Base-by-base conservation (phyloP, 2,113 vertebrate genomes). In the Xerus inauris region DNA sequence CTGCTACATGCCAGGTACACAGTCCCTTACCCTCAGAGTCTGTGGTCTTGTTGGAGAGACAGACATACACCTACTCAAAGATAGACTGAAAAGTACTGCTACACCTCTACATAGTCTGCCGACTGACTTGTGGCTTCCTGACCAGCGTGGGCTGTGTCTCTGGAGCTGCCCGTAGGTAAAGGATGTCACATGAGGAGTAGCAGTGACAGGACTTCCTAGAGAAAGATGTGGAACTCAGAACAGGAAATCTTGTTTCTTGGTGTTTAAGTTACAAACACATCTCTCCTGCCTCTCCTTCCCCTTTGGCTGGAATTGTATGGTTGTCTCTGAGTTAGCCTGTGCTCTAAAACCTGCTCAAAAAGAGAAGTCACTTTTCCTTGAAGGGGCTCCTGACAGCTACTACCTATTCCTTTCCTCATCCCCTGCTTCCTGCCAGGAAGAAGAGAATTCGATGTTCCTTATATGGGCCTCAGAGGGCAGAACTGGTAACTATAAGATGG, bases 391-490 rank as follows among this genome's bases (percentile, higher is more conserved):
- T 62, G 40, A 49, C 13, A 14, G 73, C 80, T 32, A 49, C 57
- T 28, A 3, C 20, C 14, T 26, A 38, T 76, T 19, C 35, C 40
- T 83, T 83, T 89, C 71, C 32, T 92, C 13, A 6, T 32, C 14
- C 69, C 45, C 12, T 79, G 71, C 57, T 91, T 12, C 40, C 79
- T 95, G 40, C 51, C 35, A 19, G 10, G 6, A 85, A 59, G 49
- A 96, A 89, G 91, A 95, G 8, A 87, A 59, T 64, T 84, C 32
- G 45, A 3, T n/a, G 26, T 96, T 87, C 82, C 64, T 94, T 51
- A 2, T 75, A 57, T 47, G 45, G 3, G 54, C 62, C 83, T 64
- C 90, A 83, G 16, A 89, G 45, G 45, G 17, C 30, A 59, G 57
- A 84, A 32, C 35, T 72, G 38, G 35, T 11, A 91, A 87, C 28